Evolutionary conservation across 2,888 invertebrate species (phyloP).

Genomic region (Sesamia inferens): DNA sequence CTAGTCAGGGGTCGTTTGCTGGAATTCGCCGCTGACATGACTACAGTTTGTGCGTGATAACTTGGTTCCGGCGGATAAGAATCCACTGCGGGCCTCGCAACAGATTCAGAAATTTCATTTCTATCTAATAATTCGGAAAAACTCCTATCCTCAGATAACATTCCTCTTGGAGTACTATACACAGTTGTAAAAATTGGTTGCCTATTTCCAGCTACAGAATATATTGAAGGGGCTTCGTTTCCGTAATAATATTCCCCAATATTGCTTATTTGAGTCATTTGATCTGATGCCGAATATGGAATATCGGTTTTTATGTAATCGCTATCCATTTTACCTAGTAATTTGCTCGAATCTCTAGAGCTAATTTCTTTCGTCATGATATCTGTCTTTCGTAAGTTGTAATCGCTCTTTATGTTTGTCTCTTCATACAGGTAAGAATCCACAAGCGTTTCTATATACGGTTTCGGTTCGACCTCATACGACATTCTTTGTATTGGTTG

Average conservation of each 20-base stretch:
- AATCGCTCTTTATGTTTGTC: slow-evolving; percentile 79
- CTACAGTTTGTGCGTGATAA: slow-evolving; percentile 90
- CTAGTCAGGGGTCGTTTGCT: slow-evolving; percentile 89
- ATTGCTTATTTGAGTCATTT: slow-evolving; percentile 78
- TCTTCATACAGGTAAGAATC: slow-evolving; percentile 86
- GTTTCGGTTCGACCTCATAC: slow-evolving; percentile 84
- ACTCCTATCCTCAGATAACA: slow-evolving; percentile 91
- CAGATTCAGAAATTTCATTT: slow-evolving; percentile 86
- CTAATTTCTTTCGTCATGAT: slow-evolving; percentile 75
- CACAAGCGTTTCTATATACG: slow-evolving; percentile 90
- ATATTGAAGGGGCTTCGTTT: slow-evolving; percentile 92
- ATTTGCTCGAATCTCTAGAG: slow-evolving; percentile 77
- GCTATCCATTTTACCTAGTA: slow-evolving; percentile 78
- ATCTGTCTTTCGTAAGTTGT: slow-evolving; percentile 75
- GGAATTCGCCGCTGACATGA: slow-evolving; percentile 81
- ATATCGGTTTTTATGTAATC: slow-evolving; percentile 78
- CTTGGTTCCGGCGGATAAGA: slow-evolving; percentile 89
- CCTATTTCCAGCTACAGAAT: slow-evolving; percentile 93
- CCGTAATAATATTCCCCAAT: slow-evolving; percentile 85
- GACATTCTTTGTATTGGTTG: slow-evolving; percentile 81
- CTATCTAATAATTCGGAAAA: slow-evolving; percentile 93
- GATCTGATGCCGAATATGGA: slow-evolving; percentile 73
- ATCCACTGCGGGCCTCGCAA: slow-evolving; percentile 78
- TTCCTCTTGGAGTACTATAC: slow-evolving; percentile 92
- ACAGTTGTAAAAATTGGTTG: slow-evolving; percentile 93